These are phyloP conservation scores for Discoglossus pictus DNA, from an alignment of 2,797 vertebrate genomes.

Conservation along the genomic window DNA sequence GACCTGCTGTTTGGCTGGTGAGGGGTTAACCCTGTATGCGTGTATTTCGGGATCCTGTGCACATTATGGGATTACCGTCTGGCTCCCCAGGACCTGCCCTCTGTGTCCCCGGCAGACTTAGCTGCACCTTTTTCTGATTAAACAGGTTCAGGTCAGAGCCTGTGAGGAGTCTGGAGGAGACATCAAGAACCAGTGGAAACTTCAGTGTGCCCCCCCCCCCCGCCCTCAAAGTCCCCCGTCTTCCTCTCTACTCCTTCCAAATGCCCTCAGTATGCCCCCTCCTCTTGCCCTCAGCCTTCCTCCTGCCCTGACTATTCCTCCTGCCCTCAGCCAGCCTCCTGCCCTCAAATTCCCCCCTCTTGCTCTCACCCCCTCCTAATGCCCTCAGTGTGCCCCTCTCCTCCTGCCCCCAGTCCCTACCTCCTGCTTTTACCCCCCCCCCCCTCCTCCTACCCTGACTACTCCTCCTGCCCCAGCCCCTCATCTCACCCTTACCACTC, in stretches of 20 bases:
- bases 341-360: slow-evolving; percentile 16
- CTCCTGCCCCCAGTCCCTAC: too few relatives aligned
- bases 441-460: too few relatives aligned
- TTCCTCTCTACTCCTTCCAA: background rate
- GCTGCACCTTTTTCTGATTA: slow-evolving; percentile 40
- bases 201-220: background rate
- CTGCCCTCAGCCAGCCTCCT: too few relatives aligned
- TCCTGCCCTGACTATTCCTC: too few relatives aligned
- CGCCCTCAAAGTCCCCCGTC: background rate
- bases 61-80: slow-evolving; percentile 22
- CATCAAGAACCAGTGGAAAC: slow-evolving; percentile 23
- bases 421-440: background rate
- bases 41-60: slow-evolving; percentile 16
- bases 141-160: slow-evolving; percentile 26
- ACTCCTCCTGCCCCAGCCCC: background rate
- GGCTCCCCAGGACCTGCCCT: background rate
- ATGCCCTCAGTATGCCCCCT: slow-evolving; percentile 25
- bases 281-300: background rate
- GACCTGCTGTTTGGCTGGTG: background rate
- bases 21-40: slow-evolving; percentile 18
- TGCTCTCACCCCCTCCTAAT: too few relatives aligned
- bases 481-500: background rate
- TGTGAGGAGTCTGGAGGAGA: slow-evolving; percentile 25
- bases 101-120: slow-evolving; percentile 8
- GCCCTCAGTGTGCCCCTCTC: too few relatives aligned